phyloP scores from a whole-genome alignment of 2,888 invertebrate genomes.

The Aleiodes leptofemur region DNA sequence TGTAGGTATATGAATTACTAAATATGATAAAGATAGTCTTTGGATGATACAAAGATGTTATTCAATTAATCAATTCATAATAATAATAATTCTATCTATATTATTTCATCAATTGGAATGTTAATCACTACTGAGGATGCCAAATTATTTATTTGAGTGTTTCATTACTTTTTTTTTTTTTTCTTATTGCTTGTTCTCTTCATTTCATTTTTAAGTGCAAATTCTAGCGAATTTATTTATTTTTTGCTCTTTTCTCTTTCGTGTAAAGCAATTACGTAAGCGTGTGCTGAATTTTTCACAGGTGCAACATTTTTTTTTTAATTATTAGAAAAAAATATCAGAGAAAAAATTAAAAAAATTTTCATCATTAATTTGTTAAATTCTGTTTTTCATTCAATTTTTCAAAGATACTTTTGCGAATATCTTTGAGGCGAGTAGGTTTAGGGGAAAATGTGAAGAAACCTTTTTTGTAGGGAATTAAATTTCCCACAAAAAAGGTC shows the following conservation, averaged over 20 bases:
- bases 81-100: slow-evolving; percentile 17
- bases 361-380: no score
- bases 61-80: slow-evolving; percentile 16
- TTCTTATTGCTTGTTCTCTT: slow-evolving; percentile 1
- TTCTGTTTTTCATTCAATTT: no score
- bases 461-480: background rate
- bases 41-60: slow-evolving; percentile 34
- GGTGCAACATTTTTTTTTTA: slow-evolving; percentile 14
- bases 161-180: background rate
- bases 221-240: slow-evolving; percentile 4
- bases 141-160: slow-evolving; percentile 21
- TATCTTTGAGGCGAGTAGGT: background rate
- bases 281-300: slow-evolving; percentile 25
- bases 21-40: slow-evolving; percentile 10
- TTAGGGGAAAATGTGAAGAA: background rate
- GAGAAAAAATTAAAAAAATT: slow-evolving; percentile 3
- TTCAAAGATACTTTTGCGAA: no score
- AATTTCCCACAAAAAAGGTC: background rate
- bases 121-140: slow-evolving; percentile 28
- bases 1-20: background rate
- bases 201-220: slow-evolving; percentile 7
- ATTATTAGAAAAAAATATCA: background rate
- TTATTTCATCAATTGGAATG: slow-evolving; percentile 13
- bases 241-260: slow-evolving; percentile 9
- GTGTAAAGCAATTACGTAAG: slow-evolving; percentile 31